These are phyloP conservation scores for Magallana gigas DNA, from an alignment of 1,140 invertebrate genomes.

Conservation along the genomic window DNA sequence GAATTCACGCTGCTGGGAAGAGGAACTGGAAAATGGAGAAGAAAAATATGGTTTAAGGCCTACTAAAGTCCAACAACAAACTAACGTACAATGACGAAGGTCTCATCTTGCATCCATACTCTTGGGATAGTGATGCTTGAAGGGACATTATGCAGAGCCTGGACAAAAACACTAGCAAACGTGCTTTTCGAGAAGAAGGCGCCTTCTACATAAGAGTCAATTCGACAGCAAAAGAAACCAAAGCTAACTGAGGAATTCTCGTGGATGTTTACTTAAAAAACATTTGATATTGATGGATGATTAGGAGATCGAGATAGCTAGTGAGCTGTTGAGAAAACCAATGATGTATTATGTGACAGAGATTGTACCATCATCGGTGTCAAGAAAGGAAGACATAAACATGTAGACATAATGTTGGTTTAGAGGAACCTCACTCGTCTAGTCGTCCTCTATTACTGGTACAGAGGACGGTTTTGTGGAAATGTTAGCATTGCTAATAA, in stretches of 20 bases:
- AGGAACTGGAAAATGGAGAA: conserved; percentile 9
- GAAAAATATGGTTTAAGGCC: neutral
- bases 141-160: neutral
- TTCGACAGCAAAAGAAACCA: neutral
- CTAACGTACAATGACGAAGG: neutral
- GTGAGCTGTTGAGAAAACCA: too few relatives aligned
- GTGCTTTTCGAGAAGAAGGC: neutral
- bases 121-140: neutral
- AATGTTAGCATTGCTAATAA: too few relatives aligned
- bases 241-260: neutral
- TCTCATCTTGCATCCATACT: neutral
- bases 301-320: too few relatives aligned
- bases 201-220: neutral
- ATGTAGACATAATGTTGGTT: too few relatives aligned
- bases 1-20: neutral
- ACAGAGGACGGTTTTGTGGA: too few relatives aligned
- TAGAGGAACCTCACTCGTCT: too few relatives aligned
- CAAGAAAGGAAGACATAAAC: too few relatives aligned
- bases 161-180: neutral
- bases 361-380: too few relatives aligned
- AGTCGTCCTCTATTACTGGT: too few relatives aligned
- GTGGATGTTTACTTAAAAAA: neutral
- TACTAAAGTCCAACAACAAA: neutral
- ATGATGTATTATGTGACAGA: too few relatives aligned
- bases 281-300: too few relatives aligned